phyloP scores from a whole-genome alignment of 2,797 vertebrate species.

The Leuciscus waleckii region DNA sequence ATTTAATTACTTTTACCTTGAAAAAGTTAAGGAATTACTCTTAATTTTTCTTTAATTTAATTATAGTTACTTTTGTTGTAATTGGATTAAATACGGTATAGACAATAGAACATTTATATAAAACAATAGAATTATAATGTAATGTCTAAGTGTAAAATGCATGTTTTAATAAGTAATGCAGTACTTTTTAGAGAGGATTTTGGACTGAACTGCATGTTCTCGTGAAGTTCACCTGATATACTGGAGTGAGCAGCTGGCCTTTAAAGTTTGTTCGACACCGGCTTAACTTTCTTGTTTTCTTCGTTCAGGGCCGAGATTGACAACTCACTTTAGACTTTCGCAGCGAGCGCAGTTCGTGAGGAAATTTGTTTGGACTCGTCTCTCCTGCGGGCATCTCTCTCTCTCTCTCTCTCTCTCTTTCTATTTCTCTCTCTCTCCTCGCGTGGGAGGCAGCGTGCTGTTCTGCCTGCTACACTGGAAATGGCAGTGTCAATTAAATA shows the following conservation, averaged over 20 bases:
- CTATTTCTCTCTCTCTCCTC: constrained; percentile 56
- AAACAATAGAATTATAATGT: too few relatives aligned
- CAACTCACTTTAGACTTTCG: constrained; percentile 73
- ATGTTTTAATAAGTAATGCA: too few relatives aligned
- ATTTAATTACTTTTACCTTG: too few relatives aligned
- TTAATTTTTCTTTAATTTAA: too few relatives aligned
- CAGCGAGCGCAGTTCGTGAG: constrained; percentile 70
- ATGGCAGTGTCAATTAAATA: constrained; percentile 91
- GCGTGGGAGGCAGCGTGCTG: constrained; percentile 55
- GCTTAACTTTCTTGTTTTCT: constrained; percentile 66
- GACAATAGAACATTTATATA: too few relatives aligned
- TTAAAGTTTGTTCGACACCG: constrained; percentile 70
- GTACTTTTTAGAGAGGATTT: background rate
- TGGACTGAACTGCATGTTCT: background rate
- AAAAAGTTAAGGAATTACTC: too few relatives aligned
- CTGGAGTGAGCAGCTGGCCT: constrained; percentile 68
- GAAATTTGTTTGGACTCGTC: constrained; percentile 74
- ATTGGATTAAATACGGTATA: too few relatives aligned
- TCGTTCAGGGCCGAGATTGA: constrained; percentile 74
- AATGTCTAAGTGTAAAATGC: too few relatives aligned
- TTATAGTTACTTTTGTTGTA: too few relatives aligned
- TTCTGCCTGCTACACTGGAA: constrained; percentile 76
- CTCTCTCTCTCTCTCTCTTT: constrained; percentile 10
- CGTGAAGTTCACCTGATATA: background rate
- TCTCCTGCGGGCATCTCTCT: constrained; percentile 59